phyloP scores from a whole-genome alignment of 2,888 invertebrate species.

The Xiphydria camelus region DNA sequence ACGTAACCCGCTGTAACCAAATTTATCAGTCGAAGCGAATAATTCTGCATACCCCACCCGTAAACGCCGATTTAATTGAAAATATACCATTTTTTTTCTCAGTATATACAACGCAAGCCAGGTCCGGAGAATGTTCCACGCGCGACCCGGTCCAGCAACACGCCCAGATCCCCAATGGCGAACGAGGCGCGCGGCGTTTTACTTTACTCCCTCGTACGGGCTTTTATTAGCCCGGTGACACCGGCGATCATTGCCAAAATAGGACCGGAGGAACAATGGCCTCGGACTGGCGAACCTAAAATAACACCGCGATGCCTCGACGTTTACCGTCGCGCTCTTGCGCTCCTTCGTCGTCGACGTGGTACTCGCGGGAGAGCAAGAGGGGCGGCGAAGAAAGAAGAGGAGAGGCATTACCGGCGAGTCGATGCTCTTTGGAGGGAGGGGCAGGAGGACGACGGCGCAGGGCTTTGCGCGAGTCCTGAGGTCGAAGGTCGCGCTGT shows the following conservation, averaged over 20 bases:
- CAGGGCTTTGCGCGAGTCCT: too few species aligned
- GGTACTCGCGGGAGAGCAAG: constrained; percentile 1
- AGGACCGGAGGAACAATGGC: constrained; percentile 45
- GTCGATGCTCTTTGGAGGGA: constrained; percentile 21
- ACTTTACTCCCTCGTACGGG: constrained; percentile 32
- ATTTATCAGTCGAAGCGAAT: too few species aligned
- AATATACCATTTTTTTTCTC: too few species aligned
- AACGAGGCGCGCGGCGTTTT: too few species aligned
- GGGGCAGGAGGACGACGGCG: not conserved
- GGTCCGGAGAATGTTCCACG: too few species aligned
- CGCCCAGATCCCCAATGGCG: too few species aligned
- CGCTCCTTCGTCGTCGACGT: constrained; percentile 12
- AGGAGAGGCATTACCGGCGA: constrained; percentile 17
- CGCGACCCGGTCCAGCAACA: too few species aligned
- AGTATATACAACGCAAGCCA: too few species aligned
- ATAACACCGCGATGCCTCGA: constrained; percentile 18
- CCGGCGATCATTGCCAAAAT: constrained; percentile 48
- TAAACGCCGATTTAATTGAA: too few species aligned
- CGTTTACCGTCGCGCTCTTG: too few species aligned
- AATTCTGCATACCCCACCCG: too few species aligned
- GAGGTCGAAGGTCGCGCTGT: constrained; percentile 14
- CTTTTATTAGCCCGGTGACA: constrained; percentile 43
- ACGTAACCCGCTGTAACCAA: too few species aligned
- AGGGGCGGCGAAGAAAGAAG: constrained; percentile 2
- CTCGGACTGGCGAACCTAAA: constrained; percentile 23